These are phyloP conservation scores for Eleutherodactylus coqui DNA, from an alignment of 2,797 vertebrate species.

Conservation along the genomic window DNA sequence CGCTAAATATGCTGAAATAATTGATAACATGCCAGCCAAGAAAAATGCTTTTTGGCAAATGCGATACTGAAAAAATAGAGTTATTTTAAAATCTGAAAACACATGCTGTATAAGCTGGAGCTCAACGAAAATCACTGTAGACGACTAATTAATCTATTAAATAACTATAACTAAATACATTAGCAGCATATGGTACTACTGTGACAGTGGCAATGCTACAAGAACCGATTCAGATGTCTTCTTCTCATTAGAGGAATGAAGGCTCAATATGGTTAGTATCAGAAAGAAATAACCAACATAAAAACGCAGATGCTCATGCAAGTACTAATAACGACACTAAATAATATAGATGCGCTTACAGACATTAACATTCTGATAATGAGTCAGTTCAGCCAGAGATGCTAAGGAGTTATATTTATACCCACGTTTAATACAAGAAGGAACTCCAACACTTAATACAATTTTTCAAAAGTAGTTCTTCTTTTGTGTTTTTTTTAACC, in stretches of 20 bases:
- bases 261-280: slow-evolving; percentile 25
- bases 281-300: slow-evolving; percentile 2
- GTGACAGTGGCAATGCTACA: slow-evolving; percentile 49
- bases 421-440: too few relatives aligned
- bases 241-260: slow-evolving; percentile 34
- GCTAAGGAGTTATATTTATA: too few relatives aligned
- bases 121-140: slow-evolving; percentile 44
- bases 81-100: slow-evolving; percentile 50
- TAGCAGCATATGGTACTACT: slow-evolving; percentile 53
- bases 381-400: neutral
- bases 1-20: slow-evolving; percentile 51
- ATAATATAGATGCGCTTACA: neutral
- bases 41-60: slow-evolving; percentile 27
- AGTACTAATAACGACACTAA: neutral
- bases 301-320: neutral
- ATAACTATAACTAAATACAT: slow-evolving; percentile 54
- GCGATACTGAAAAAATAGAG: neutral
- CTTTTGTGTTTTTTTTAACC: too few relatives aligned
- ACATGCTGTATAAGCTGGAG: slow-evolving; percentile 29
- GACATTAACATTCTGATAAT: neutral
- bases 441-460: too few relatives aligned
- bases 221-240: slow-evolving; percentile 41
- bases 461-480: too few relatives aligned
- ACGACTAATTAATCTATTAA: slow-evolving; percentile 59
- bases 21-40: slow-evolving; percentile 42